These are phyloP conservation scores for Liasis olivaceus DNA, from an alignment of 2,797 vertebrate species.

Conservation along the genomic window DNA sequence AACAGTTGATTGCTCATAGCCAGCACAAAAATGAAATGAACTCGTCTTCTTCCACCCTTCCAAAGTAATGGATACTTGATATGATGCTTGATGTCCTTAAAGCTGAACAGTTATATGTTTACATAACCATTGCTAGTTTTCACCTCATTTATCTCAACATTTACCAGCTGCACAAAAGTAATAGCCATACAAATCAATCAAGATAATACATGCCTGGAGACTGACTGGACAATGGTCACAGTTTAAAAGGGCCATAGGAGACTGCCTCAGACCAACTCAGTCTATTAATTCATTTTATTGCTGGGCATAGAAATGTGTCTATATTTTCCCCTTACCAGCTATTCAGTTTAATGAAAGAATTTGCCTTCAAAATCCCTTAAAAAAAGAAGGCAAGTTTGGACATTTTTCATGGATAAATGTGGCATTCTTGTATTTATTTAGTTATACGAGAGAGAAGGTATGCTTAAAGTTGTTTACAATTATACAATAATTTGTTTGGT, in stretches of 20 bases:
- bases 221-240: no score
- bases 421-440: no score
- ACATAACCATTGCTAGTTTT: neutral
- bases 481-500: no score
- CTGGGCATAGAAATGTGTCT: no score
- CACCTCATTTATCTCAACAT: neutral
- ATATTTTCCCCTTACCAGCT: no score
- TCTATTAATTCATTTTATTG: no score
- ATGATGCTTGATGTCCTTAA: neutral
- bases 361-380: no score
- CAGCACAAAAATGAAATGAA: neutral
- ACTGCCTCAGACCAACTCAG: neutral
- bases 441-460: no score
- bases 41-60: neutral
- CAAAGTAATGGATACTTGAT: neutral
- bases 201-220: neutral
- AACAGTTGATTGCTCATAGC: neutral
- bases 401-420: no score
- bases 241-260: neutral
- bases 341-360: no score
- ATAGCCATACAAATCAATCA: neutral
- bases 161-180: neutral
- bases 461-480: no score
- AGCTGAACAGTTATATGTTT: neutral
- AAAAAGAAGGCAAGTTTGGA: no score